phyloP scores from a whole-genome alignment of 2,888 invertebrate genomes.

The Listrodromus nycthemerus region DNA sequence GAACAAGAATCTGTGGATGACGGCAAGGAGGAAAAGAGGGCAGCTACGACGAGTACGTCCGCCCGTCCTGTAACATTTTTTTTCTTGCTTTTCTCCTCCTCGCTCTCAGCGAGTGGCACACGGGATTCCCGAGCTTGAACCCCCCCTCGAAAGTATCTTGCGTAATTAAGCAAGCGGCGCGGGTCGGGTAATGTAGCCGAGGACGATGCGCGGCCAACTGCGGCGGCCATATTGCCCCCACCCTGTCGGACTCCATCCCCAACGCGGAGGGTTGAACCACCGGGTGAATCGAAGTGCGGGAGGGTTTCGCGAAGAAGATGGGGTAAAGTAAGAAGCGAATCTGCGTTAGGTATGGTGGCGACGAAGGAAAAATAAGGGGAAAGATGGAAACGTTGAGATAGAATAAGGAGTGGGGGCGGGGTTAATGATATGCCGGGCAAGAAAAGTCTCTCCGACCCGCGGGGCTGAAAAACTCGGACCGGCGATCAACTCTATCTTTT shows the following conservation, averaged over 20 bases:
- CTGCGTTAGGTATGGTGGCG: constrained; percentile 78
- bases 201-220: constrained; percentile 62
- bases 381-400: constrained; percentile 52
- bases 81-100: constrained; percentile 45
- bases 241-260: constrained; percentile 22
- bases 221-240: constrained; percentile 79
- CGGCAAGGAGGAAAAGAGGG: constrained; percentile 44
- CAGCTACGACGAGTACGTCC: constrained; percentile 58
- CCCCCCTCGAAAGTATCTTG: constrained; percentile 85
- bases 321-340: constrained; percentile 76
- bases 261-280: constrained; percentile 55
- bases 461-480: constrained; percentile 55
- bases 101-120: constrained; percentile 39
- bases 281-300: constrained; percentile 77
- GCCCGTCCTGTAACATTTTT: constrained; percentile 58
- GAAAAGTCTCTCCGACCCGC: constrained; percentile 61
- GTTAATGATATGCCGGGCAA: constrained; percentile 78
- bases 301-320: constrained; percentile 75
- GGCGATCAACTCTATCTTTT: constrained; percentile 20
- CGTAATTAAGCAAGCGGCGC: constrained; percentile 83
- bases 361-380: constrained; percentile 72
- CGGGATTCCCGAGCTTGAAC: constrained; percentile 22
- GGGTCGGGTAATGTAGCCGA: constrained; percentile 76
- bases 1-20: constrained; percentile 34
- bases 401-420: constrained; percentile 60